Conservation (phyloP, 2,113 vertebrate genomes). For the Tragulus kanchil region DNA sequence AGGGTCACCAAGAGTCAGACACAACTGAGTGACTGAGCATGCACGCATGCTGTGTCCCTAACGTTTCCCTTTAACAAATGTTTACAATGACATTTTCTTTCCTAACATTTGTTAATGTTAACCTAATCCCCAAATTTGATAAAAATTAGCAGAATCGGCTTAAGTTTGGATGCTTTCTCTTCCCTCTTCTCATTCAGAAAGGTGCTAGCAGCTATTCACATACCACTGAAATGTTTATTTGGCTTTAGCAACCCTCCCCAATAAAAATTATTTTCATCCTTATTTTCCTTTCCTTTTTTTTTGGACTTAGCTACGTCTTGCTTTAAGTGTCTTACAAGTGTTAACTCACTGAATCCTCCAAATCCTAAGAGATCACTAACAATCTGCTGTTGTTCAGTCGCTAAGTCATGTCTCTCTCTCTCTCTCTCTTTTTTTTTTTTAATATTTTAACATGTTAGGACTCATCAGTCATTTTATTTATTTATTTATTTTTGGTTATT, state of each 20-base stretch:
- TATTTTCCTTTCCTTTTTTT: neutral
- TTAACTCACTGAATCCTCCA: neutral
- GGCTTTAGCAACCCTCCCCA: neutral
- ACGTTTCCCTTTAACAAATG: neutral
- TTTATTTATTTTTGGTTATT: too few species aligned
- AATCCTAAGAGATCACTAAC: neutral
- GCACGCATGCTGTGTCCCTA: neutral
- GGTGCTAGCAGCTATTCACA: neutral
- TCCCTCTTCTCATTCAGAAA: slow-evolving; percentile 37
- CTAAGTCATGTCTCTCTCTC: neutral
- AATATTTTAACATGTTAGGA: too few species aligned
- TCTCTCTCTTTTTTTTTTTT: too few species aligned
- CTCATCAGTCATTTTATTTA: too few species aligned
- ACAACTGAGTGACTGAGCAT: neutral
- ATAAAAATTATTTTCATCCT: neutral
- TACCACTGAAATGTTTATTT: neutral
- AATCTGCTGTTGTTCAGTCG: neutral
- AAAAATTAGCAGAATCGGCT: neutral
- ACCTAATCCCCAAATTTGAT: neutral
- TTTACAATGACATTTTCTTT: slow-evolving; percentile 24
- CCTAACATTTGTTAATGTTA: neutral
- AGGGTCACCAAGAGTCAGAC: neutral
- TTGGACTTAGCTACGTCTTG: neutral
- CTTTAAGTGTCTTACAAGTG: neutral
- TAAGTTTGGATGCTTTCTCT: neutral